Conservation (phyloP, 2,888 invertebrate species). For the Drosophila phalerata region DNA sequence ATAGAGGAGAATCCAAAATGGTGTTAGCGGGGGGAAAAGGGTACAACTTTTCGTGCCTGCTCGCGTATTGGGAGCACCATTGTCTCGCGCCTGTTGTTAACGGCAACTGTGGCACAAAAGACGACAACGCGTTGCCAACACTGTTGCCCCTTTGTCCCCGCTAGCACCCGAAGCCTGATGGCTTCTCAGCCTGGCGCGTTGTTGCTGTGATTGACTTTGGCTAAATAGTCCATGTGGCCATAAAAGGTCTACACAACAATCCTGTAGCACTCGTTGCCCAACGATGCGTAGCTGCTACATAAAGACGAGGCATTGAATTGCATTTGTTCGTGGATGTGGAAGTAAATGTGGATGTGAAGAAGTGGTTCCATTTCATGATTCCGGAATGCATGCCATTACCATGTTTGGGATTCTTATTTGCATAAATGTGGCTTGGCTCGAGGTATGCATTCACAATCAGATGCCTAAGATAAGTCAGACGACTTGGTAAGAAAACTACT, state of each 20-base stretch:
- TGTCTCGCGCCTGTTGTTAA: conserved; percentile 70
- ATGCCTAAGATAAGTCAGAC: conserved; percentile 12
- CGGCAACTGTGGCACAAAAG: conserved; percentile 60
- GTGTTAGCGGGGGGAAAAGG: neutral
- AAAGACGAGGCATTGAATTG: conserved; percentile 37
- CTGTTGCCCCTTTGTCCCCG: conserved; percentile 8
- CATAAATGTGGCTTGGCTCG: conserved; percentile 31
- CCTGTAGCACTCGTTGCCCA: conserved; percentile 25
- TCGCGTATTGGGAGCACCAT: conserved; percentile 48
- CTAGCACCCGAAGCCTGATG: neutral
- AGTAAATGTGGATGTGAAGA: neutral
- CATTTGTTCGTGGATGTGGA: conserved; percentile 16
- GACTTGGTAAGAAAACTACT: conserved; percentile 2
- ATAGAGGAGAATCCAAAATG: neutral
- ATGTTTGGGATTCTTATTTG: conserved; percentile 36
- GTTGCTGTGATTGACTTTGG: conserved; percentile 62
- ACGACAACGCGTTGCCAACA: conserved; percentile 36
- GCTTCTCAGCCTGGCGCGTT: conserved; percentile 12
- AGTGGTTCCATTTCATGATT: conserved; percentile 36
- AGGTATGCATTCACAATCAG: conserved; percentile 12
- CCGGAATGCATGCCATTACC: conserved; percentile 24
- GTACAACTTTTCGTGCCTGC: conserved; percentile 28
- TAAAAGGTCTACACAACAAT: conserved; percentile 45
- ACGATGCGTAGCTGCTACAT: conserved; percentile 31
- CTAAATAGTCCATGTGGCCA: conserved; percentile 56